Conservation (phyloP, 2,888 invertebrate genomes). For the Eubasilissa splendida region DNA sequence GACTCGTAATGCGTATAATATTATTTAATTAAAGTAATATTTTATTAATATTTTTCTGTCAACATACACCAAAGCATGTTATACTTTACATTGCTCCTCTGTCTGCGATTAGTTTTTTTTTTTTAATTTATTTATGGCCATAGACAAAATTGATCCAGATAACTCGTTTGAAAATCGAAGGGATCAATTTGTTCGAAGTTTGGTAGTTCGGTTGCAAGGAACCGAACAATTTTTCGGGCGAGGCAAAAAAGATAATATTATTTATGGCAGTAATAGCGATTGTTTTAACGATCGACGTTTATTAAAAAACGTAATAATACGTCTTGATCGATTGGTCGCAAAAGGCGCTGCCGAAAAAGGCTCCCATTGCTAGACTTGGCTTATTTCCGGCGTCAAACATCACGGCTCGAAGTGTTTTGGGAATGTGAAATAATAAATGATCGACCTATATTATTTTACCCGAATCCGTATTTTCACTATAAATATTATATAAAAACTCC, state of each 20-base stretch:
- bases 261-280: conserved; percentile 40
- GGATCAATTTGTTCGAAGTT: conserved; percentile 50
- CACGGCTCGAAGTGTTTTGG: conserved; percentile 54
- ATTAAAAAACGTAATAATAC: conserved; percentile 47
- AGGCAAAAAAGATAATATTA: conserved; percentile 24
- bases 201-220: conserved; percentile 38
- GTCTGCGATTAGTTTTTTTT: conserved; percentile 39
- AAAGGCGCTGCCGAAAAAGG: conserved; percentile 41
- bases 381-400: conserved; percentile 56
- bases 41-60: not conserved
- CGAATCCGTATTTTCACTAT: conserved; percentile 28
- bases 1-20: not conserved
- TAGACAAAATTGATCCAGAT: conserved; percentile 56
- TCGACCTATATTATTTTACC: conserved; percentile 53
- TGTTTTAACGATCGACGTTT: conserved; percentile 38
- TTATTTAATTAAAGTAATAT: not conserved
- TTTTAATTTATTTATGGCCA: conserved; percentile 41
- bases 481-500: conserved; percentile 26
- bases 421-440: conserved; percentile 42
- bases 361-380: conserved; percentile 32
- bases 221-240: not conserved
- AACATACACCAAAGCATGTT: not conserved
- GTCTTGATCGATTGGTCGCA: conserved; percentile 31
- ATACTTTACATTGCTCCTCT: not conserved
- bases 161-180: conserved; percentile 52